A percentile compares a stretch with the other conserved stretches of the same genome.
Evolutionary conservation across 1,140 invertebrate genomes (phyloP).

Genomic region (Caenorhabditis inopinata): DNA sequence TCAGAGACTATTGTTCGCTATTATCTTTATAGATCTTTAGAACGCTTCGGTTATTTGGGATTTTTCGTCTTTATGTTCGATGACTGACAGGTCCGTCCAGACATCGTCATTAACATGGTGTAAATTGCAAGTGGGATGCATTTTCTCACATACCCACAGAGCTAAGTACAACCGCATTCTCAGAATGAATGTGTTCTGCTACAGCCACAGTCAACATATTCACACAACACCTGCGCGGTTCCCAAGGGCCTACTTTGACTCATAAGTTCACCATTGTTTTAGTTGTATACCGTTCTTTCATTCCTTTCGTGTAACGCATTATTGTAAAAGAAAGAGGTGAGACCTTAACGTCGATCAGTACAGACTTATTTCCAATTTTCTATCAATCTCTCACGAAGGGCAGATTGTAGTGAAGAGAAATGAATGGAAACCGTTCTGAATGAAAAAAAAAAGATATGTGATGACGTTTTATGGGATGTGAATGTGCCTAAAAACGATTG

Average conservation of each 20-base stretch:
- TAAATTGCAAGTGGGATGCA: background rate
- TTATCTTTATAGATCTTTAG: too few species aligned
- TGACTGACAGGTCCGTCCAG: too few species aligned
- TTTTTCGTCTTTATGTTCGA: too few species aligned
- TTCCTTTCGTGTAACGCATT: background rate
- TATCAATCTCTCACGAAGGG: too few species aligned
- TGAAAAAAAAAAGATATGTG: constrained; percentile 55
- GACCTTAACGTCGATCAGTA: background rate
- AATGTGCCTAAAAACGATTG: constrained; percentile 35
- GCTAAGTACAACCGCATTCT: background rate
- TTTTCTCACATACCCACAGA: background rate
- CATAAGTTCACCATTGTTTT: background rate
- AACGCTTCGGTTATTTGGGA: too few species aligned
- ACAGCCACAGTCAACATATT: background rate
- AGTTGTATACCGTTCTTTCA: background rate
- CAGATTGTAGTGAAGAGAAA: background rate
- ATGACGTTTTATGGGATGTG: constrained; percentile 55
- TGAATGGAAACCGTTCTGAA: constrained; percentile 44
- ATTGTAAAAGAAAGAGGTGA: background rate
- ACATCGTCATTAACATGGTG: background rate
- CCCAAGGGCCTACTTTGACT: background rate
- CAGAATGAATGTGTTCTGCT: background rate
- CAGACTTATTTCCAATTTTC: too few species aligned
- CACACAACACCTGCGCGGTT: background rate
- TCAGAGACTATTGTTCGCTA: too few species aligned